Base-by-base conservation (phyloP, 2,113 vertebrate genomes). In the Megalops atlanticus region DNA sequence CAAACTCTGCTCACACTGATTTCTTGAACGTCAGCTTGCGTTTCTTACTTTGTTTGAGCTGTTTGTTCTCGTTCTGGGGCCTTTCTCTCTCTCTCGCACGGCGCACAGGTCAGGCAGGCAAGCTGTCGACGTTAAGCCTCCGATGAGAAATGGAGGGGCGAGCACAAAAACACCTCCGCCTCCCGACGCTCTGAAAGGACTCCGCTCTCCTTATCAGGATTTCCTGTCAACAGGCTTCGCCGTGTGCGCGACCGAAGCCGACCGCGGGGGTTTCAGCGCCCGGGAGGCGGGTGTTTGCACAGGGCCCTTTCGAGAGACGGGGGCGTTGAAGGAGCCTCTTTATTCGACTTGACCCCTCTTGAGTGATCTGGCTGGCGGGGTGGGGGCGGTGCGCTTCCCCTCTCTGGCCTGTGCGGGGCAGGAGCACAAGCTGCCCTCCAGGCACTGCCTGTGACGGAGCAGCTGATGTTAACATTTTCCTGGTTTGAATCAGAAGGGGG, bases 161-260 rank as follows among this genome's bases (percentile, higher is more conserved):
- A n/a, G 21, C 43, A 64, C n/a, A 31, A 31, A 64, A 10, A n/a
- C 3, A 76, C 14, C 0, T 21, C 45, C 35, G n/a, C 40, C 31
- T 31, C n/a, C 35, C 71, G 18, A 35, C 58, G 14, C 36, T 58
- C 73, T 83, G 72, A 76, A 84, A 73, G 35, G 35, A 38, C 43
- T 40, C 52, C 45, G 68, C 35, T 12, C 49, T 77, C 54, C 74
- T 85, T 73, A 82, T 85, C 77, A 52, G 70, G 12, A 54, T 39
- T 15, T 70, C 47, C n/a, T 77, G 80, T 83, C 85, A 81, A 81
- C 68, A 80, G 76, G 39, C 78, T 77, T 79, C 78, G 58, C 15
- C 43, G 36, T 77, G 64, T 79, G 54, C 69, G 58, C 58, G 69
- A 71, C 52, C 75, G 2, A 35, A 41, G 43, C 36, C 38, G 0